Evolutionary conservation across 2,888 invertebrate genomes (phyloP), one percentile per base, ranked within the genome.

Genomic region (Troides aeacus): DNA sequence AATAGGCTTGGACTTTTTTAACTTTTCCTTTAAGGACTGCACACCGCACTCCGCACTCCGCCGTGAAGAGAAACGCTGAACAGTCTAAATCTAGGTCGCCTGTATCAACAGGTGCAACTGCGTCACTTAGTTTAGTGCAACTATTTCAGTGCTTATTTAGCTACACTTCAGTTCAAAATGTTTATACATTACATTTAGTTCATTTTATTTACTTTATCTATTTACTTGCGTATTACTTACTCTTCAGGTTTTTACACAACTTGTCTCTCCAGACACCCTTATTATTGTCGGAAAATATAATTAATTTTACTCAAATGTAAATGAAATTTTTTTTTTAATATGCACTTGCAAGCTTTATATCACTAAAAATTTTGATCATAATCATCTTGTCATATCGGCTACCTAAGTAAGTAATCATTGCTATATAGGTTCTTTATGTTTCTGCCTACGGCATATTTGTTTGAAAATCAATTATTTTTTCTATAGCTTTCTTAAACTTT

Each of bases 41-140:
- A 60, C 60, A 42, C 53, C 18, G 30, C 60, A 42, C 30, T 39
- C 53, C 18, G 30, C 60, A 42, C 30, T 39, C 12, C 46, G 4
- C n/a, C 24, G 46, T 24, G 30, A 53, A 68, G 60, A 56, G 39
- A 42, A 58, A 68, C 53, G 53, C 64, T 63, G 63, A 62, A 68
- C 39, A 65, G 39, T 56, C 57, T 62, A 66, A 66, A 69, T 69
- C 21, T 69, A 69, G 69, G 69, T 69, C 69, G 58, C 65, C 62
- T 36, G 23, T 62, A 69, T 69, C 69, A 69, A 69, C 69, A 69
- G 69, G 69, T 69, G 65, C 57, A 62, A 66, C 39, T 39, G 24
- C 64, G 68, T 68, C 65, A 66, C 58, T 57, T 56, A 64, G 36
- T 30, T 69, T 62, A 65, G 64, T 69, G 56, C 57, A 57, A 61